Conservation (phyloP, 2,797 vertebrate species). For the Triplophysa bombifrons region DNA sequence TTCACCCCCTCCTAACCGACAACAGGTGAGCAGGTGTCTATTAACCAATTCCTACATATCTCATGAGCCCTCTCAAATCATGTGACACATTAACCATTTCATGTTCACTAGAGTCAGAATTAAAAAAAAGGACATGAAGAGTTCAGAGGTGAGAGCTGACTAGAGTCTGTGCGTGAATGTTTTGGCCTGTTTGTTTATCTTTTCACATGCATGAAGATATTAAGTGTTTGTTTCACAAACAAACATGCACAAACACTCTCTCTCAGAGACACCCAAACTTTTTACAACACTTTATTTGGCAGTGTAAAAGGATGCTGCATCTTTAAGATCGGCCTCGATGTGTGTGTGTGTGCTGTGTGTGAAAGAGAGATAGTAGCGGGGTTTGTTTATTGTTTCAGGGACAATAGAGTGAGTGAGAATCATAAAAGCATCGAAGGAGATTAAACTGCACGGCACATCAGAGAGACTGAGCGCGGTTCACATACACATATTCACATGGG, state of each 20-base stretch:
- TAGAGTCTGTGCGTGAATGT: neutral
- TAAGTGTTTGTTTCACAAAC: constrained; percentile 8
- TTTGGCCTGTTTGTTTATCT: neutral
- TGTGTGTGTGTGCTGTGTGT: constrained; percentile 41
- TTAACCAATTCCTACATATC: no score
- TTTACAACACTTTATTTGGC: constrained; percentile 26
- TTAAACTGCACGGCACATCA: constrained; percentile 82
- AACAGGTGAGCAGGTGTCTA: no score
- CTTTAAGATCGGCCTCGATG: constrained; percentile 76
- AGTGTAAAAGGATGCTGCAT: constrained; percentile 76
- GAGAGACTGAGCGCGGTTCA: constrained; percentile 48
- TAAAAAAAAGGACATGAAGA: neutral
- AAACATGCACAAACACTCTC: constrained; percentile 17
- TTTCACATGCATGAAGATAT: neutral
- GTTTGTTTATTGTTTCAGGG: constrained; percentile 84
- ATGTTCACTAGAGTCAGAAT: no score
- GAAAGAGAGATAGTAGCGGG: constrained; percentile 63
- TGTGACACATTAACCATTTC: no score
- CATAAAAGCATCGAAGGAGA: constrained; percentile 80
- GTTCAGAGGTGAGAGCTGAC: neutral
- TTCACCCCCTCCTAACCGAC: no score
- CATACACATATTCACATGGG: constrained; percentile 74
- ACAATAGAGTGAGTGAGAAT: constrained; percentile 82
- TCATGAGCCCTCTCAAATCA: no score
- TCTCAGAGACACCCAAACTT: neutral